Percentiles rank a stretch among this genome's conserved stretches.
Conservation (phyloP, 2,888 invertebrate species). For the Clunio marinus region DNA sequence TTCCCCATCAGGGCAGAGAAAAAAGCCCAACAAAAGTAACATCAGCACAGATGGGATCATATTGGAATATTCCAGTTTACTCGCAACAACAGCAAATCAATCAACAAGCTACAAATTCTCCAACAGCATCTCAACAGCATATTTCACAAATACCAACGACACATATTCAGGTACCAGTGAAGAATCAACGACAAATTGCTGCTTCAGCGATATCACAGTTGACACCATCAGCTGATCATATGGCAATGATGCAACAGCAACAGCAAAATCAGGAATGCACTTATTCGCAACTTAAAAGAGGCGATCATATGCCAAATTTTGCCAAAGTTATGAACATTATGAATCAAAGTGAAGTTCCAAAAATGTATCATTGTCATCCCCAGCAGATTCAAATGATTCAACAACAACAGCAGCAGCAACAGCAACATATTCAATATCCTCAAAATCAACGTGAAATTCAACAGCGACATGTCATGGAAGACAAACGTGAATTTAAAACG, state of each 20-base stretch:
- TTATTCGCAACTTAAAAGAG: slow-evolving; percentile 25
- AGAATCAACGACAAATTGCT: slow-evolving; percentile 24
- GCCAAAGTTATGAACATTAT: slow-evolving; percentile 32
- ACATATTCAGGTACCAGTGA: slow-evolving; percentile 28
- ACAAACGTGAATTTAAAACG: slow-evolving; percentile 42
- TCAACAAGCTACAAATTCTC: background rate
- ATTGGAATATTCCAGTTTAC: background rate
- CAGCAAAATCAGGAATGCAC: slow-evolving; percentile 14
- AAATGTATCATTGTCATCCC: slow-evolving; percentile 29
- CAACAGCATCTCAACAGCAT: background rate
- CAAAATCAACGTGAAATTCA: slow-evolving; percentile 41
- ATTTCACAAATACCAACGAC: slow-evolving; percentile 14
- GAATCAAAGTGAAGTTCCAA: background rate
- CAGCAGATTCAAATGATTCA: slow-evolving; percentile 41
- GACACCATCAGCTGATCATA: too few species aligned
- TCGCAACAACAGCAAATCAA: slow-evolving; percentile 7
- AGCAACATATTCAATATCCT: too few species aligned
- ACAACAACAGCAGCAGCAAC: slow-evolving; percentile 42
- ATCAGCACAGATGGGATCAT: too few species aligned
- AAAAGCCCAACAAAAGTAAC: too few species aligned
- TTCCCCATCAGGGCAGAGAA: background rate
- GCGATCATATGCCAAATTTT: slow-evolving; percentile 36
- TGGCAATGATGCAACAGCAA: background rate
- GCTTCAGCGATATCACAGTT: slow-evolving; percentile 21
- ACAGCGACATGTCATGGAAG: slow-evolving; percentile 36